These are phyloP conservation scores for Nothocercus julius DNA, from an alignment of 2,113 vertebrate genomes.

Conservation along the genomic window DNA sequence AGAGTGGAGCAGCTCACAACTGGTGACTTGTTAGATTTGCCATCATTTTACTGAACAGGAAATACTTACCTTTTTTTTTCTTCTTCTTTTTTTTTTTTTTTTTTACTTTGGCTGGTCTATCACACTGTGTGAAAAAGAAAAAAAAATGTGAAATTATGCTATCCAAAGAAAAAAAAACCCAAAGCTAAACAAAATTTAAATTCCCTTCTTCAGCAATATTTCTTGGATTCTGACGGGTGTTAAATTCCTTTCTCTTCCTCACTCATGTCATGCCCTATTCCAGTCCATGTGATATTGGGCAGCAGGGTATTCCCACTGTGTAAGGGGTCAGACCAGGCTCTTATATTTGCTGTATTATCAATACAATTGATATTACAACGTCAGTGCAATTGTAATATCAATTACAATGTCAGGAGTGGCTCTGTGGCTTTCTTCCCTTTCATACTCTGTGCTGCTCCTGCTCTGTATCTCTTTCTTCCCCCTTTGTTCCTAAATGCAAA, in stretches of 20 bases:
- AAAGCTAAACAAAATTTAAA: neutral
- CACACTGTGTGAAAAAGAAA: neutral
- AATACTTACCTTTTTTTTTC: neutral
- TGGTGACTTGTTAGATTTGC: neutral
- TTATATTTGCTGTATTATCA: neutral
- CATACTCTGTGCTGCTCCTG: neutral
- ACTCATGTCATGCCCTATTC: neutral
- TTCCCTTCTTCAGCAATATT: neutral
- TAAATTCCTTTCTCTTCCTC: neutral
- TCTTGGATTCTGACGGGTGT: neutral
- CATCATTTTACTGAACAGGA: neutral
- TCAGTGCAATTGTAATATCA: too few relatives aligned
- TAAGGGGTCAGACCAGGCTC: neutral
- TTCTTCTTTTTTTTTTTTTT: too few relatives aligned
- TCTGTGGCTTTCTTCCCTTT: neutral
- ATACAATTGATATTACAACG: too few relatives aligned
- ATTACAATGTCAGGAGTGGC: too few relatives aligned
- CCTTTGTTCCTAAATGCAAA: conserved; percentile 25
- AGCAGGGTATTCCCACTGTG: neutral
- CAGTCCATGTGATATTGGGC: neutral
- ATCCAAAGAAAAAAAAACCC: neutral
- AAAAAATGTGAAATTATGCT: neutral
- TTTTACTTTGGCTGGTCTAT: neutral
- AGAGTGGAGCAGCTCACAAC: fast-evolving
- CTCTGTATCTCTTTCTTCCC: neutral